A percentile compares a stretch with the other conserved stretches of the same genome.
Conservation (phyloP, 92 coral and sea anemone species). For the Montipora capitata region DNA sequence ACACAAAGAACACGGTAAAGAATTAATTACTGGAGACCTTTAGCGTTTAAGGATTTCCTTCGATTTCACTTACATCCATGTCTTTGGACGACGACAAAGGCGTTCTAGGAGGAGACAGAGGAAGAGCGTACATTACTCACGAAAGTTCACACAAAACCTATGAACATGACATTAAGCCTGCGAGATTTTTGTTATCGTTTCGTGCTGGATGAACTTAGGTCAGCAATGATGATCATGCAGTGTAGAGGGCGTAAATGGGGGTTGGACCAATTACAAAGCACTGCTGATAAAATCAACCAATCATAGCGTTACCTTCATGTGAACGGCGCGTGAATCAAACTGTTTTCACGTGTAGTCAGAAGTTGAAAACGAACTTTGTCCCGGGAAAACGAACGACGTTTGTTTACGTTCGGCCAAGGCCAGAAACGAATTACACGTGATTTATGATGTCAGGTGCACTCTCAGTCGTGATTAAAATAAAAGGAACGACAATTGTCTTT, state of each 20-base stretch:
- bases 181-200: conserved; percentile 78
- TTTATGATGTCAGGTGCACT: conserved; percentile 5
- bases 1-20: conserved; percentile 49
- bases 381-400: conserved; percentile 57
- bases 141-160: conserved; percentile 23
- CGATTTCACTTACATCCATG: conserved; percentile 89
- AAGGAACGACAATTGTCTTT: not conserved
- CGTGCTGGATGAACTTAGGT: conserved; percentile 91
- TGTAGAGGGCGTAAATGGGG: conserved; percentile 92
- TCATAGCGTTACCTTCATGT: conserved; percentile 91
- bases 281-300: conserved; percentile 75
- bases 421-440: conserved; percentile 72
- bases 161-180: conserved; percentile 40
- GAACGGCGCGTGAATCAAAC: conserved; percentile 95
- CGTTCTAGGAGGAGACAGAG: conserved; percentile 99
- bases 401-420: conserved; percentile 80
- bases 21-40: not conserved
- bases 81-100: conserved; percentile 89
- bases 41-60: not conserved
- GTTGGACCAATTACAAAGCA: conserved; percentile 92
- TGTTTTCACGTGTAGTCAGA: conserved; percentile 87
- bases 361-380: conserved; percentile 85
- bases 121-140: conserved; percentile 88
- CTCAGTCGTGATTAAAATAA: conserved; percentile 20
- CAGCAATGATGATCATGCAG: conserved; percentile 92